Base-by-base conservation (phyloP, 2,888 invertebrate species). In the Leptarthrus brevirostris region DNA sequence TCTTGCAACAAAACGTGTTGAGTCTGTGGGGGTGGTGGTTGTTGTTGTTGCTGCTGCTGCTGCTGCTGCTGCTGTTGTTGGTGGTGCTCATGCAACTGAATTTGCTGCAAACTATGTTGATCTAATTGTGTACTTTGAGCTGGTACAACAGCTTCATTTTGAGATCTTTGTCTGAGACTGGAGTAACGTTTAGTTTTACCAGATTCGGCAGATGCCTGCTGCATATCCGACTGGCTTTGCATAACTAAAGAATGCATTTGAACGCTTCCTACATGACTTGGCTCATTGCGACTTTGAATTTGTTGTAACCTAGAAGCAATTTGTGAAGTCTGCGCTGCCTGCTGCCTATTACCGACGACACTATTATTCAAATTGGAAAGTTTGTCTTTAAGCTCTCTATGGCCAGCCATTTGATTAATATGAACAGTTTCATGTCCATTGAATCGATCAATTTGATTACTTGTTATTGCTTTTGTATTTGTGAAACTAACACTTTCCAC, bases 171-270 rank as follows among this genome's bases (percentile, higher is more conserved):
- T 72, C 91, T 86, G 79, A 91, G 87, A 74, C 90, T 89, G 2
- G 91, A 92, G 81, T 92, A 92, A 22, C 91, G 86, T 79, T 91
- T 91, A 81, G 79, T 74, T 80, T 77, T 61, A 76, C 77, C 34
- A 79, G 82, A 61, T 79, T 81, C 61, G 75, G 77, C 20, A 72
- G 74, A 71, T 77, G 76, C 3, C 24, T 79, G 80, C 12, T 79
- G 79, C 72, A 77, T 26, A 14, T 56, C 72, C 40, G 44, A 24
- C 69, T 80, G 81, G 75, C 81, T 82, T 74, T 83, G 84, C 30
- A 79, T 79, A 30, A 83, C 83, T 58, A 84, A 74, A n/a, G 84
- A 80, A 71, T 84, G 84, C 84, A 84, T 84, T 79, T 84, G 84
- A 1, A 84, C 81, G 66, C 83, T 84, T n/a, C 84, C 84, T 5